Evolutionary conservation across 2,797 vertebrate genomes (phyloP), one percentile per base, ranked within the genome.

Genomic region (Pseudochirops cupreus): DNA sequence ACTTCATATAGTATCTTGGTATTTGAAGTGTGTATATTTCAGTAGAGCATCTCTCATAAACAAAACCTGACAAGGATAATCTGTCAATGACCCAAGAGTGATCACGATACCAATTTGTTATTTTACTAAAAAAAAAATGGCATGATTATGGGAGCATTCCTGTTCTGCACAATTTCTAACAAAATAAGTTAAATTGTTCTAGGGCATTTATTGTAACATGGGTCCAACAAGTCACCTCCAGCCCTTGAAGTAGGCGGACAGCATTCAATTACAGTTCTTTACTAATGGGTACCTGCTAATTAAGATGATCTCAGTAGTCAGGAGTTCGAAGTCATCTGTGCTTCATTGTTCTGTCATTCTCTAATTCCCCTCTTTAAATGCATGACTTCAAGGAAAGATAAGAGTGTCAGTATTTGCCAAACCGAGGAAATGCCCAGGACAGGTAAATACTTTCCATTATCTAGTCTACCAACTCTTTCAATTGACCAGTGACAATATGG

Each of bases 181-280:
- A 82, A 33, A 93, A 13, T 89, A 91, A 89, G 24, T 97, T 94
- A 46, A 87, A 46, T 50, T 50, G 39, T 50, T 87, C 28, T 62
- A 92, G n/a, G 53, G 59, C 52, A 91, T 59, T 92, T 4, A 56
- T 33, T 46, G 11, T 74, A 93, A 93, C 54, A 33, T 50, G 89
- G 50, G 16, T 26, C 11, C 46, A 14, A 93, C 24, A 92, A 91
- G 4, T 96, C 57, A 62, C 56, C 21, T 94, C 93, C 94, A 94
- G 59, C 16, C 74, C 67, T 94, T 62, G 94, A 24, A 96, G 14
- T 55, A 31, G 10, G 50, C 59, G 21, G 91, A 95, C 93, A 96
- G 50, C 26, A 90, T 54, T 52, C 24, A 58, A 54, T 93, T 95
- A 91, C 46, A 50, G 90, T 95, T 96, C 54, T 92, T 96, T 57